Evolutionary conservation across 2,888 invertebrate species (phyloP), one percentile per base, ranked within the genome.

Genomic region (Drosophila tripunctata): DNA sequence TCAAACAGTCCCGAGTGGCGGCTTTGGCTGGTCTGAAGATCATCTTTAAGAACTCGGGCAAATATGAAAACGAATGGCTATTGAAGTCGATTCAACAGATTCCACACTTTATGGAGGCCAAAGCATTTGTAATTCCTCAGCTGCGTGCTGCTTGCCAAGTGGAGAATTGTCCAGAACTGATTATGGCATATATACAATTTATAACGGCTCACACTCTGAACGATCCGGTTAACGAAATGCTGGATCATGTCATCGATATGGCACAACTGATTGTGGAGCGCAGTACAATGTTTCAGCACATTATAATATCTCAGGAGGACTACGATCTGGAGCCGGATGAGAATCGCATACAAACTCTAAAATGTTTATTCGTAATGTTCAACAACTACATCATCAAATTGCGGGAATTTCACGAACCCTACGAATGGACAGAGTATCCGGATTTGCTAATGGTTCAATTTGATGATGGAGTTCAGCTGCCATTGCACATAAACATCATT

Each of bases 181-280:
- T 92, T 92, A 97, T 90, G 94, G 95, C 96, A 35, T 98, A 98
- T 91, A 94, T 98, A 55, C 93, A 94, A 73, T 98, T 97, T 92
- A 93, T 98, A 41, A 95, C 97, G 0, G 92, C 93, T 2, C 95
- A 96, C 90, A 95, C 95, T 0, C 90, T 92, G 17, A 93, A 94
- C 57, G 94, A 95, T 87, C 92, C 94, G 2, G 93, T 95, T 1
- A 93, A 93, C 0, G 94, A 95, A 65, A 92, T 95, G 83, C 93
- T 94, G 40, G 95, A 95, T 78, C 92, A 95, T 45, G 94, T 93
- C 0, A 93, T 95, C 92, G 98, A 98, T 90, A 94, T 98, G 90
- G 96, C 97, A 8, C 97, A 97, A 77, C 92, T 98, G 77, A 95
- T 98, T 67, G 98, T 98, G 57, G 98, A 98, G 91, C 93, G 98